phyloP scores from a whole-genome alignment of 2,113 vertebrate species.

The Sciurus niger region DNA sequence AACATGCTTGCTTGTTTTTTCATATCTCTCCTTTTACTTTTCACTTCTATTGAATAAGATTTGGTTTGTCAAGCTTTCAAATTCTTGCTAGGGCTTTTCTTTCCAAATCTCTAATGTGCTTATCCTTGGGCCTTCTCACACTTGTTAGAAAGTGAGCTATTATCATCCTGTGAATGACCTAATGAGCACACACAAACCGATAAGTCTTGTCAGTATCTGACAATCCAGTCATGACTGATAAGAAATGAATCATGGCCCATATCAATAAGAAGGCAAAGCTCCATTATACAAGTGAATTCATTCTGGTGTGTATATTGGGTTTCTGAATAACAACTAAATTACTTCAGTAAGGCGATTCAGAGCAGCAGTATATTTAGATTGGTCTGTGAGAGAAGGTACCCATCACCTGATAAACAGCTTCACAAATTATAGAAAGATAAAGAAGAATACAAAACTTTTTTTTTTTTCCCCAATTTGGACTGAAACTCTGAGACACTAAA shows the following conservation, averaged over 20 bases:
- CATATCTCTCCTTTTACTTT: background rate
- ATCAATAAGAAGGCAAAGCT: background rate
- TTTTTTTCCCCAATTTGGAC: background rate
- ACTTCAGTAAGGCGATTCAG: background rate
- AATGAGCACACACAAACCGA: background rate
- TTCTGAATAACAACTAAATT: constrained; percentile 52
- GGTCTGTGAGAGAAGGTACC: background rate
- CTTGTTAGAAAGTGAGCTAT: background rate
- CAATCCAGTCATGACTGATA: background rate
- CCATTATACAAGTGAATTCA: background rate
- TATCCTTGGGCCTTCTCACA: background rate
- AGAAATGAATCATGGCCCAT: constrained; percentile 16
- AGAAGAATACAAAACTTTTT: background rate
- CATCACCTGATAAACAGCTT: background rate
- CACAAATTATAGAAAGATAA: background rate
- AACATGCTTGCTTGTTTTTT: background rate
- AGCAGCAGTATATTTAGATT: background rate
- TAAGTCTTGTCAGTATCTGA: background rate
- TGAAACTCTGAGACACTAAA: background rate
- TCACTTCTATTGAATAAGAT: background rate
- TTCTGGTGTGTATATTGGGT: background rate
- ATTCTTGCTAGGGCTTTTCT: background rate
- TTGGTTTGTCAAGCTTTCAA: background rate
- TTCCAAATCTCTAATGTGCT: background rate
- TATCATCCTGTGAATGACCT: background rate